phyloP scores from a whole-genome alignment of 2,888 invertebrate species.

The Nomada ruficornis region DNA sequence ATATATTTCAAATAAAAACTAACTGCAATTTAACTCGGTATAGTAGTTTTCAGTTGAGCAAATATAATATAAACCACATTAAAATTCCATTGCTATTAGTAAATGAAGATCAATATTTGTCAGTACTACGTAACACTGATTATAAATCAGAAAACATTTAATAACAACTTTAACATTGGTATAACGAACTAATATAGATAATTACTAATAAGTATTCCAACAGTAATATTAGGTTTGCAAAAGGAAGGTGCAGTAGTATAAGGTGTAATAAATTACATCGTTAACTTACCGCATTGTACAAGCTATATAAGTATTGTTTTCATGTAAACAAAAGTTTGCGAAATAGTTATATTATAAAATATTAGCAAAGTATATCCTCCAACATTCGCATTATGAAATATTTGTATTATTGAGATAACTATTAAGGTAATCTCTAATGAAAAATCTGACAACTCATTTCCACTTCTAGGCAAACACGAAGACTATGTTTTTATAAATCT shows the following conservation, averaged over 20 bases:
- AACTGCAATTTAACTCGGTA: too few relatives aligned
- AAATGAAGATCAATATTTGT: too few relatives aligned
- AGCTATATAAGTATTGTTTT: background rate
- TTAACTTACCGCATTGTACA: background rate
- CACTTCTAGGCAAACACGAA: constrained; percentile 12
- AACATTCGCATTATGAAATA: background rate
- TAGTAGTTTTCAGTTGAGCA: too few relatives aligned
- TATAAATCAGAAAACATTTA: too few relatives aligned
- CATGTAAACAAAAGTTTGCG: background rate
- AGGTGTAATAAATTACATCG: background rate
- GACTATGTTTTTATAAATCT: constrained; percentile 4
- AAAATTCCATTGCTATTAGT: too few relatives aligned
- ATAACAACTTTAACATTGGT: too few relatives aligned
- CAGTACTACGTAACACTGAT: too few relatives aligned
- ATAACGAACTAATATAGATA: background rate
- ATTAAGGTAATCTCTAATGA: background rate
- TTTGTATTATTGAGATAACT: background rate
- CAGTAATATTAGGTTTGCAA: background rate
- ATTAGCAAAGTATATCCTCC: background rate
- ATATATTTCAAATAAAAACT: too few relatives aligned
- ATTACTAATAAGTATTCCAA: background rate
- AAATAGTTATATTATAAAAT: background rate
- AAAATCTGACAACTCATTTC: constrained; percentile 44
- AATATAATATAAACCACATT: too few relatives aligned
- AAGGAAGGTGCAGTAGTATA: too few relatives aligned